Conservation (phyloP, 2,888 invertebrate species). For the Cinara cedri region DNA sequence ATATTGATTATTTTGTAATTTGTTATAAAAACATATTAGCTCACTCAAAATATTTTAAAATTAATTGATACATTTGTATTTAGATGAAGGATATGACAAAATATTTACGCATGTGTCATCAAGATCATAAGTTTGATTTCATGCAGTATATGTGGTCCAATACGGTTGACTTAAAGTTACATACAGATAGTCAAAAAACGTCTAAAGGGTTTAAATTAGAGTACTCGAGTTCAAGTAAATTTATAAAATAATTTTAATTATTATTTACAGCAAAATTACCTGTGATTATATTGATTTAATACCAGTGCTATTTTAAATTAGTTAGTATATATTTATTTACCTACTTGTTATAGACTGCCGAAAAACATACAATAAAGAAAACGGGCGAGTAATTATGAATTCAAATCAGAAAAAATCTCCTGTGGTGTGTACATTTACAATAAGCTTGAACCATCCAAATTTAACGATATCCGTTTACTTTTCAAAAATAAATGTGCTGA, state of each 20-base stretch:
- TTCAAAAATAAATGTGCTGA: neutral
- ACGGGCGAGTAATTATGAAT: neutral
- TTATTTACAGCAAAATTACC: neutral
- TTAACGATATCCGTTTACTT: slow-evolving; percentile 34
- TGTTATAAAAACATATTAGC: too few species aligned
- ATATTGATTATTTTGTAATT: too few species aligned
- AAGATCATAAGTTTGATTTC: slow-evolving; percentile 15
- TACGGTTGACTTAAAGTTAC: neutral
- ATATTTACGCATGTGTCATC: slow-evolving; percentile 4
- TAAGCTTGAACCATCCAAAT: slow-evolving; percentile 11
- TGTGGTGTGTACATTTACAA: neutral
- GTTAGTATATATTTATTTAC: neutral
- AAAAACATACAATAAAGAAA: neutral
- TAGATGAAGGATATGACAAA: neutral
- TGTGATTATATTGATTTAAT: neutral
- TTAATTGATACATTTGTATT: neutral
- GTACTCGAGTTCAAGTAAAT: slow-evolving; percentile 8
- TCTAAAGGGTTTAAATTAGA: slow-evolving; percentile 29
- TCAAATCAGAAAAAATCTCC: too few species aligned
- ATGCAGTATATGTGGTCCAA: too few species aligned
- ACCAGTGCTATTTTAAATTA: neutral
- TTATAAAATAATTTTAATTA: neutral
- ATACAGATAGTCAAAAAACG: neutral
- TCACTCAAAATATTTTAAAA: too few species aligned
- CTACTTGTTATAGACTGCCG: neutral